phyloP scores from a whole-genome alignment of 2,888 invertebrate genomes.

The Entomobrya multifasciata region DNA sequence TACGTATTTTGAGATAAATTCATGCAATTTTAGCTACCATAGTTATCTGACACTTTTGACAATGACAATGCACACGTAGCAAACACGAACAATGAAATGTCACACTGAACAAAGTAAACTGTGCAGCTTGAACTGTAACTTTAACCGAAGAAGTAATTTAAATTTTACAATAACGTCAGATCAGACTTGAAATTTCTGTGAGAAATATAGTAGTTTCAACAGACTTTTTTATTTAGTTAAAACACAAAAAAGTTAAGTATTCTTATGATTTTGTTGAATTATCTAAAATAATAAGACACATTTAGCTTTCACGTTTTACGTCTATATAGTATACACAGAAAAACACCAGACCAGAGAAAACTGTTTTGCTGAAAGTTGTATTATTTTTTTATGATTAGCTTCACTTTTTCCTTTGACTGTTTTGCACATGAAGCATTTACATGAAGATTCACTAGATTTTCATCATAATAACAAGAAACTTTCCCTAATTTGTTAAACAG shows the following conservation, averaged over 20 bases:
- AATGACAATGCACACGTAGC: background rate
- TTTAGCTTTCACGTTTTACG: background rate
- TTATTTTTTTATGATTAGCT: too few relatives aligned
- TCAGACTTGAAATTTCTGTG: slow-evolving; percentile 54
- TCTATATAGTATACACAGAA: background rate
- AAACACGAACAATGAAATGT: background rate
- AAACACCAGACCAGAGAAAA: background rate
- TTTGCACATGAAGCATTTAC: too few relatives aligned
- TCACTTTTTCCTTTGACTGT: too few relatives aligned
- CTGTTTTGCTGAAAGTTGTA: background rate
- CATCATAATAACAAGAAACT: background rate
- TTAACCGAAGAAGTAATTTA: background rate
- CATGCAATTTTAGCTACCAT: too few relatives aligned
- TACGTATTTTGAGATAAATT: too few relatives aligned
- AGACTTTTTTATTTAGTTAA: slow-evolving; percentile 23
- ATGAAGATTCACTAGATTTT: too few relatives aligned
- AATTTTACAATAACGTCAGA: background rate
- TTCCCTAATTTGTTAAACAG: background rate
- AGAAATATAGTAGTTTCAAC: slow-evolving; percentile 37
- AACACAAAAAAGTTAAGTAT: too few relatives aligned
- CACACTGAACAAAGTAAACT: background rate
- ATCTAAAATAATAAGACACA: background rate
- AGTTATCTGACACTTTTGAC: background rate
- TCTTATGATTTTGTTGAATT: too few relatives aligned
- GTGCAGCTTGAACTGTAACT: too few relatives aligned